Evolutionary conservation across 1,140 invertebrate species (phyloP).

Genomic region (Arion vulgaris): DNA sequence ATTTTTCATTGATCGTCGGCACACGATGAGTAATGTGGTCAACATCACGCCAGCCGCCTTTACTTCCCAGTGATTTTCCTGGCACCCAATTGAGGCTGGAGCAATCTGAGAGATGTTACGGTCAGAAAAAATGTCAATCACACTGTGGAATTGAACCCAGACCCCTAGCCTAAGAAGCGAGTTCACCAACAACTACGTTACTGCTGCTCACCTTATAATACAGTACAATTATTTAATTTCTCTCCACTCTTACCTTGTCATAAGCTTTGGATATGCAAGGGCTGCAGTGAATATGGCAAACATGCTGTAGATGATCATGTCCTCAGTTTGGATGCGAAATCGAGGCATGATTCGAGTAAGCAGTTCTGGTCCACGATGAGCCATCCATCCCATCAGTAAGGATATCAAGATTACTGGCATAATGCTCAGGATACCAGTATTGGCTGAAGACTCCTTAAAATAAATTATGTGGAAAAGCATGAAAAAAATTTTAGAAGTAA

Average conservation of each 20-base stretch:
- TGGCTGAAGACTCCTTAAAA: conserved; percentile 11
- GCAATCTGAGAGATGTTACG: too few relatives aligned
- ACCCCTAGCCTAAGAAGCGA: too few relatives aligned
- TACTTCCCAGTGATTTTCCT: too few relatives aligned
- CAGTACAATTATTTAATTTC: not conserved
- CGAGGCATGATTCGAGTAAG: conserved; percentile 56
- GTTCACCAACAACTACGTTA: too few relatives aligned
- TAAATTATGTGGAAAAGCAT: not conserved
- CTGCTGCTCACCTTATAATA: not conserved
- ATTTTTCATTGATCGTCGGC: too few relatives aligned
- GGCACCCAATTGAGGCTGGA: too few relatives aligned
- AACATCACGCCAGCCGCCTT: too few relatives aligned
- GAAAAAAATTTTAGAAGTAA: too few relatives aligned
- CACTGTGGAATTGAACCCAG: too few relatives aligned
- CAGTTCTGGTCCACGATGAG: conserved; percentile 60
- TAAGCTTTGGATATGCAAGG: conserved; percentile 63
- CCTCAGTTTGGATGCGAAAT: conserved; percentile 60
- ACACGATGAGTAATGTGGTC: too few relatives aligned
- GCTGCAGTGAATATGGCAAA: conserved; percentile 66
- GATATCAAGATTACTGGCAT: conserved; percentile 60
- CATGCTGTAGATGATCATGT: conserved; percentile 62
- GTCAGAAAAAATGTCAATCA: too few relatives aligned
- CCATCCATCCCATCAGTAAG: conserved; percentile 60
- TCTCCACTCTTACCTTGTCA: conserved; percentile 57
- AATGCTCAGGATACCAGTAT: conserved; percentile 52